A percentile compares a stretch with the other conserved stretches of the same genome.
phyloP scores from a whole-genome alignment of 1,140 invertebrate genomes.

The Campoletis sonorensis region DNA sequence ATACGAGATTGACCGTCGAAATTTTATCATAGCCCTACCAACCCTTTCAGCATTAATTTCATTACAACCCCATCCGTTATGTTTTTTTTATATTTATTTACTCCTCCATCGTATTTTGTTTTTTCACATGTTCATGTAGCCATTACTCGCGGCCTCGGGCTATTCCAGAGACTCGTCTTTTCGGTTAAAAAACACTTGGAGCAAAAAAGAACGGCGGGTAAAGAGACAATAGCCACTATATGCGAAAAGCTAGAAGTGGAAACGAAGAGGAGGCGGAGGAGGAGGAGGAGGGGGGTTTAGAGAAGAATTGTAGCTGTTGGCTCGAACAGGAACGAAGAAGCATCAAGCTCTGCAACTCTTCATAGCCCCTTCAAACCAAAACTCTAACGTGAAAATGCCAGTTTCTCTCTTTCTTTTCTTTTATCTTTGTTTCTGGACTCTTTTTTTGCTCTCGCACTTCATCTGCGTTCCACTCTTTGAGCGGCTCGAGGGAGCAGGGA shows the following conservation, averaged over 20 bases:
- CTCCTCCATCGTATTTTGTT: not conserved
- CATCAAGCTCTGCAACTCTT: slow-evolving; percentile 26
- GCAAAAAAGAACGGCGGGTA: not conserved
- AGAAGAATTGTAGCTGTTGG: not conserved
- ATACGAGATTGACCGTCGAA: not conserved
- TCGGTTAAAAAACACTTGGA: not conserved
- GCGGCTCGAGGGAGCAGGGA: slow-evolving; percentile 48
- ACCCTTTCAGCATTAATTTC: too few relatives aligned
- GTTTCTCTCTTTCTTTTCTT: slow-evolving; percentile 36
- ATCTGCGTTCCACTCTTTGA: slow-evolving; percentile 64
- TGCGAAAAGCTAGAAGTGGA: slow-evolving; percentile 2
- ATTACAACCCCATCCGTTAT: too few relatives aligned
- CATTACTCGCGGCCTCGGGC: not conserved
- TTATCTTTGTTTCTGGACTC: not conserved
- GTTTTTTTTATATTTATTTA: not conserved
- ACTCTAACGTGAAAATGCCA: slow-evolving; percentile 44
- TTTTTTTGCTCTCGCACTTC: slow-evolving; percentile 51
- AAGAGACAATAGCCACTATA: slow-evolving; percentile 1
- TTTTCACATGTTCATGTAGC: too few relatives aligned
- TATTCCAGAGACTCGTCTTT: not conserved
- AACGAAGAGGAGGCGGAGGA: too few relatives aligned
- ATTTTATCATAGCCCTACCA: too few relatives aligned
- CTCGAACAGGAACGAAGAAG: slow-evolving; percentile 19
- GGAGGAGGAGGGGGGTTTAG: not conserved
- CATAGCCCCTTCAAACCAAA: slow-evolving; percentile 42